Evolutionary conservation across 2,888 invertebrate species (phyloP), one percentile per base, ranked within the genome.

Genomic region (Melanchra persicariae): DNA sequence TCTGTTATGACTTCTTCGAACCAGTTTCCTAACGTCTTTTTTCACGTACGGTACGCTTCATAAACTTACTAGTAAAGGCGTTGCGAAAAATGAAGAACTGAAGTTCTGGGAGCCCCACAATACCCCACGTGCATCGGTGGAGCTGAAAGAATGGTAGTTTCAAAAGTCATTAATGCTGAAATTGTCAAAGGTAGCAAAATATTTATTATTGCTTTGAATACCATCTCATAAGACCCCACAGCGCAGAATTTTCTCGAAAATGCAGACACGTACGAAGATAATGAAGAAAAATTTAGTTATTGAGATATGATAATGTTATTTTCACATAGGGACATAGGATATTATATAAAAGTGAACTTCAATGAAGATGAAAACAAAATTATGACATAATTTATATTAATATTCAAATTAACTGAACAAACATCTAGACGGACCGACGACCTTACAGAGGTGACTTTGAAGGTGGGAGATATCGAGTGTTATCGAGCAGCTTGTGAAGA

Each of bases 1-100:
- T 78, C 74, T 79, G 58, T 65, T 66, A 58, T 40, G 43, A 63
- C 62, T 78, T 69, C 68, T 62, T 62, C 40, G 78, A 74, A 78
- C 34, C 65, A 58, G 52, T 49, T 58, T 59, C 17, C 22, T 40
- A 78, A 78, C 68, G 61, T 40, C 55, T 61, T 57, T 63, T 55
- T 40, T 15, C 59, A 52, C n/a, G 22, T 74, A 72, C 34, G 37
- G 19, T 45, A 26, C 9, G 22, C 22, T 22, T 9, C 30, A 30
- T 30, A 43, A 22, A 22, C 10, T 26, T 54, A 15, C 40, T 2
- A 51, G 22, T 15, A 24, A 19, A 45, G 7, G 34, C 7, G n/a
- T 60, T 63, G 9, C 17, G n/a, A 40, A 52, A n/a, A 34, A 12
- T 24, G 3, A 34, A 60, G 26, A 43, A 17, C 10, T 24, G 1